Base-by-base conservation (phyloP, 2,113 vertebrate genomes). In the Bufo gargarizans region DNA sequence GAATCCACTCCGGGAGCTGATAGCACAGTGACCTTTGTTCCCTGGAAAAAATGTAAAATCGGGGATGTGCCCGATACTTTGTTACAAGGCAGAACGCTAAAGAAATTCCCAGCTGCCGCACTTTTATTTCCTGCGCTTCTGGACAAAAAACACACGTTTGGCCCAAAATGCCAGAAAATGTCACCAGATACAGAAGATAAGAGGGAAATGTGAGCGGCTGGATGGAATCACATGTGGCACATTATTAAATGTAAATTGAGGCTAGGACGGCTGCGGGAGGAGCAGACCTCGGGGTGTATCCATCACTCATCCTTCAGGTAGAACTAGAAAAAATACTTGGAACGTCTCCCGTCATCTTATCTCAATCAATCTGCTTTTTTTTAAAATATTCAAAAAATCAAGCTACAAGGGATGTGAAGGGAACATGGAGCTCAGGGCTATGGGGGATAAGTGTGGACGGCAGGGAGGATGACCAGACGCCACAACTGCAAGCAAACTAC, bases 121-220 rank as follows among this genome's bases (percentile, higher is more conserved):
- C 14, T 8, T 7, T 43, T 45, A 76, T 76, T 19, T 20, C 45
- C 20, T 2, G 20, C 19, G 45, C 71, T 74, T 19, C 12, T 9
- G 19, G 47, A 4, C n/a, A 77, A 45, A 61, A 45, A 59, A 59
- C 16, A 61, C 14, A 61, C 22, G 9, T 17, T 10, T 43, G n/a
- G 22, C 53, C 20, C 77, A 61, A 81, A 81, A 81, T 81, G 79
- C 56, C 79, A 81, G 56, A 43, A 81, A 81, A 81, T 81, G 56
- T 58, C 77, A 79, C 20, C n/a, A 65, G 22, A 74, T 74, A 16
- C 19, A 45, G 69, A 1, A 33, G 12, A 43, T 33, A 76, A 76
- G 43, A 71, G 69, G 69, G 63, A 67, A 4, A 72, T 43, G 77
- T 22, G n/a, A 55, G 49, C 53, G 77, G 17, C 63, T 67, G 49